Conservation (phyloP, 2,888 invertebrate genomes). For the Dorcus parallelipipedus region DNA sequence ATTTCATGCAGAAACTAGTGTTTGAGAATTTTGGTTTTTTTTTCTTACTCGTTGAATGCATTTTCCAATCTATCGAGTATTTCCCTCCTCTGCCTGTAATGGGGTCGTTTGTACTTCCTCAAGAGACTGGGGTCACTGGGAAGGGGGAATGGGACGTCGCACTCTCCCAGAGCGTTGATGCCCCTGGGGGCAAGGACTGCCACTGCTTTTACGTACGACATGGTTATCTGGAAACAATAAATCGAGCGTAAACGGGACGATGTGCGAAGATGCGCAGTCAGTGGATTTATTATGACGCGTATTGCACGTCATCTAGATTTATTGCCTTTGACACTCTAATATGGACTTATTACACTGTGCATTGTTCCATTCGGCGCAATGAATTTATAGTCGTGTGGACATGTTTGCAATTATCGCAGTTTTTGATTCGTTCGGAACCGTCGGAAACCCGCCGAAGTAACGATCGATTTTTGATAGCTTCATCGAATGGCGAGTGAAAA, state of each 20-base stretch:
- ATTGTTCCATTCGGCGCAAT: too few species aligned
- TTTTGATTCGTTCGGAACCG: too few species aligned
- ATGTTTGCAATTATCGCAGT: too few species aligned
- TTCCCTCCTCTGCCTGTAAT: slow-evolving; percentile 54
- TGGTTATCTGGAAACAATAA: slow-evolving; percentile 9
- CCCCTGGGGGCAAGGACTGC: slow-evolving; percentile 56
- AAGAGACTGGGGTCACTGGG: slow-evolving; percentile 49
- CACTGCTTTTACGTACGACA: slow-evolving; percentile 53
- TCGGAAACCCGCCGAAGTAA: too few species aligned
- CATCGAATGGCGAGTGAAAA: too few species aligned
- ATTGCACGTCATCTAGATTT: not conserved
- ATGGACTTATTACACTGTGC: too few species aligned
- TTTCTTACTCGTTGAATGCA: slow-evolving; percentile 25
- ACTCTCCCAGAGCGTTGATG: slow-evolving; percentile 58
- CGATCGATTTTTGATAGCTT: too few species aligned
- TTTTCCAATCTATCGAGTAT: slow-evolving; percentile 46
- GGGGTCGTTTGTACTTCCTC: slow-evolving; percentile 40
- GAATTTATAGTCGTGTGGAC: too few species aligned
- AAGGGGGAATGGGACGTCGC: slow-evolving; percentile 57
- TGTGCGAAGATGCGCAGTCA: slow-evolving; percentile 2
- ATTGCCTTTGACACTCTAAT: not conserved
- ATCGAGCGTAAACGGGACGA: not conserved
- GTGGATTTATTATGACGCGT: not conserved
- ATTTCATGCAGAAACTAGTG: not conserved
- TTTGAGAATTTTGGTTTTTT: not conserved